Evolutionary conservation across 2,888 invertebrate genomes (phyloP).

Genomic region (Orthonevra nobilis): DNA sequence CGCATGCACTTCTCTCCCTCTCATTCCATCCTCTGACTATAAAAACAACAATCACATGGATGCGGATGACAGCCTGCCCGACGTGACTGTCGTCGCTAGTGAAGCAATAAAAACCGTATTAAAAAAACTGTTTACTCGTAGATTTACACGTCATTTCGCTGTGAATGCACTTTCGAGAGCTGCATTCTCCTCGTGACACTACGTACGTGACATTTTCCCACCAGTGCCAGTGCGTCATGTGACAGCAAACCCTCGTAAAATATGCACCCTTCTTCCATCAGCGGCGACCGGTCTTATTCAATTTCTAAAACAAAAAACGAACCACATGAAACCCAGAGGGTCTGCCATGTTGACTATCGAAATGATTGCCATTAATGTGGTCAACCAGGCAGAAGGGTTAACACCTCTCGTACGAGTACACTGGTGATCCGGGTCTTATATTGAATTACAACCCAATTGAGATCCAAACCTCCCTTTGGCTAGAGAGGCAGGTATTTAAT

Average conservation of each 20-base stretch:
- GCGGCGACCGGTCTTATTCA: slow-evolving; percentile 34
- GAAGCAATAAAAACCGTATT: slow-evolving; percentile 36
- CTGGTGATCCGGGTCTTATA: slow-evolving; percentile 34
- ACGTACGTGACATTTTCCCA: slow-evolving; percentile 58
- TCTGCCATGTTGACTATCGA: slow-evolving; percentile 32
- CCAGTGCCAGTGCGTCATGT: slow-evolving; percentile 25
- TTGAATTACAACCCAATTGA: slow-evolving; percentile 50
- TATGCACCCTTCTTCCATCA: slow-evolving; percentile 37
- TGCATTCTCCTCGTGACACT: slow-evolving; percentile 22
- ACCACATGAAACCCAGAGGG: slow-evolving; percentile 25
- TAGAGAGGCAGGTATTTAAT: no score
- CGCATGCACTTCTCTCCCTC: not conserved
- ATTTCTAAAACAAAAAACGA: slow-evolving; percentile 29
- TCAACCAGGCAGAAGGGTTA: slow-evolving; percentile 41
- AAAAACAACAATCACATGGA: slow-evolving; percentile 13
- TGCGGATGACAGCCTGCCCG: no score
- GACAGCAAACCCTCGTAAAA: slow-evolving; percentile 20
- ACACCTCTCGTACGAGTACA: slow-evolving; percentile 32
- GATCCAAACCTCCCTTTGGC: slow-evolving; percentile 11
- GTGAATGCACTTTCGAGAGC: slow-evolving; percentile 62
- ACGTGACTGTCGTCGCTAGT: no score
- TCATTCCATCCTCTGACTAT: not conserved
- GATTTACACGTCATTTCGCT: slow-evolving; percentile 43
- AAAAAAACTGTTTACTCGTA: slow-evolving; percentile 32
- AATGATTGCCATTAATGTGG: slow-evolving; percentile 55